Percentiles rank a stretch among this genome's conserved stretches.
phyloP scores from a whole-genome alignment of 2,113 vertebrate species.

The Passer domesticus region DNA sequence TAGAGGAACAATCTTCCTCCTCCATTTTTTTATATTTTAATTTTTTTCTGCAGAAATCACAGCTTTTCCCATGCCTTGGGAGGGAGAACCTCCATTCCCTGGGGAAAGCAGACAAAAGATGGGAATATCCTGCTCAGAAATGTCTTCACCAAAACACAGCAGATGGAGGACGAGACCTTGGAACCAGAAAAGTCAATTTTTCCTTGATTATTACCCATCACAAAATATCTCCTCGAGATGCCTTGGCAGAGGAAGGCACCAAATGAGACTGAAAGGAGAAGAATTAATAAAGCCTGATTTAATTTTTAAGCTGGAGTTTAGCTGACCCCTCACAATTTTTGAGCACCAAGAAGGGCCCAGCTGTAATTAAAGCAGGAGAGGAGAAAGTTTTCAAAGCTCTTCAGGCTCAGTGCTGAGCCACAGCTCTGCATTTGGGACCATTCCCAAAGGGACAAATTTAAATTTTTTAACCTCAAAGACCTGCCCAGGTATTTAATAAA shows the following conservation, averaged over 20 bases:
- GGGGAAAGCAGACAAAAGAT: not conserved
- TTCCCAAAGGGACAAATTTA: not conserved
- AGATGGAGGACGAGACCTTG: not conserved
- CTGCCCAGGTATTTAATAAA: not conserved
- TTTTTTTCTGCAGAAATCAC: not conserved
- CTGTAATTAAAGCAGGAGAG: not conserved
- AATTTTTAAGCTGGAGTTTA: slow-evolving; percentile 29
- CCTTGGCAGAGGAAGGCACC: slow-evolving; percentile 4
- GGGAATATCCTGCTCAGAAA: not conserved
- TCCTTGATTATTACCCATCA: not conserved
- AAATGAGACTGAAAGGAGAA: not conserved
- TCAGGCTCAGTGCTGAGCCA: not conserved
- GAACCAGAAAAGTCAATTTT: not conserved
- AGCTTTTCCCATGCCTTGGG: not conserved
- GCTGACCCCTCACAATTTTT: not conserved
- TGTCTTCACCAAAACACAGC: not conserved
- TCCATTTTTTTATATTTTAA: fast-evolving
- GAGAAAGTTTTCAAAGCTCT: not conserved
- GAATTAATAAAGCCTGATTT: not conserved
- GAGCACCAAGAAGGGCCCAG: not conserved
- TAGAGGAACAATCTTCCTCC: not conserved
- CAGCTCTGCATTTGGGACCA: not conserved
- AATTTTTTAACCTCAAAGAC: not conserved
- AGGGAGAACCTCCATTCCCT: not conserved
- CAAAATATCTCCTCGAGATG: not conserved